These are phyloP conservation scores for Zosterops japonicus DNA, from an alignment of 2,113 vertebrate genomes.

Conservation along the genomic window DNA sequence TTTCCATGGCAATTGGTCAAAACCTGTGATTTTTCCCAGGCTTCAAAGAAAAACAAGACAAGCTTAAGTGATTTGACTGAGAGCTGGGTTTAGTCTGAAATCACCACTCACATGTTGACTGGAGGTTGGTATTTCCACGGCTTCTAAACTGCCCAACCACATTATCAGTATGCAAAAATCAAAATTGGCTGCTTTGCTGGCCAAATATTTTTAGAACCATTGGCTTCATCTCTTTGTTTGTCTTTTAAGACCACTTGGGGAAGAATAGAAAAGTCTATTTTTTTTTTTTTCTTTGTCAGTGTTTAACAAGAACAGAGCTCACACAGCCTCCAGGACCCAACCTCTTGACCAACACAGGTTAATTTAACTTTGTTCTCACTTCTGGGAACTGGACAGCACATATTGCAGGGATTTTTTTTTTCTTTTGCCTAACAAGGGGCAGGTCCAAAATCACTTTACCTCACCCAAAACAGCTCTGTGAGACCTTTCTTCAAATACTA, in stretches of 20 bases:
- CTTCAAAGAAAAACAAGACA: constrained; percentile 40
- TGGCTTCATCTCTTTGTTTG: neutral
- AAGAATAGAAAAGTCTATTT: neutral
- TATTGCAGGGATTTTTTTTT: neutral
- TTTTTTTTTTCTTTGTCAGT: neutral
- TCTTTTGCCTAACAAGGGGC: neutral
- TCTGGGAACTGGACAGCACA: neutral
- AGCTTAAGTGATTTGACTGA: constrained; percentile 35
- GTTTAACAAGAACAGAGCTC: neutral
- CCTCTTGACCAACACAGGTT: neutral
- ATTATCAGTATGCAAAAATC: neutral
- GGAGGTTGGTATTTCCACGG: neutral
- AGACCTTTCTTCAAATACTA: neutral
- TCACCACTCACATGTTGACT: neutral
- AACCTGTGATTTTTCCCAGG: constrained; percentile 20
- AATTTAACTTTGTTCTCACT: neutral
- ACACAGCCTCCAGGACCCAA: neutral
- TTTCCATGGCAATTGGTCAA: constrained; percentile 34
- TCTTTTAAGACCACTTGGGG: neutral
- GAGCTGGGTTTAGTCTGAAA: neutral
- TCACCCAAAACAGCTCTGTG: neutral
- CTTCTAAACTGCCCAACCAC: neutral
- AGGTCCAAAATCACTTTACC: neutral
- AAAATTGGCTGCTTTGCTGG: neutral
- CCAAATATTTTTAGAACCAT: neutral